A percentile compares a stretch with the other conserved stretches of the same genome.
Evolutionary conservation across 2,113 vertebrate genomes (phyloP).

Genomic region (Megaceryle torquata): DNA sequence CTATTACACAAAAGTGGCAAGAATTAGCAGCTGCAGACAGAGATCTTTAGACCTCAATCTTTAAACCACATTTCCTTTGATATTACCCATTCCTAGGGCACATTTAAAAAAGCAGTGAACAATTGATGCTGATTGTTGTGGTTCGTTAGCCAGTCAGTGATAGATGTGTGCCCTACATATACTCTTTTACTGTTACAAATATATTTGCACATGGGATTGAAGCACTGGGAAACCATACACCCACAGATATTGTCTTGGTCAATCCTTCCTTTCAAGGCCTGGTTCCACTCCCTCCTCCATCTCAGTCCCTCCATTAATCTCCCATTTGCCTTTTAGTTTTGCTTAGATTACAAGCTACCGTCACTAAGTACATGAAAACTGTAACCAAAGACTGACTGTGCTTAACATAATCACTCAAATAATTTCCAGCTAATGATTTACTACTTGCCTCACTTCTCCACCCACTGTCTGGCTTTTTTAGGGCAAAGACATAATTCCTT

Average conservation of each 20-base stretch:
- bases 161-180: background rate
- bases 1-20: background rate
- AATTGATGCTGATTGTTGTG: background rate
- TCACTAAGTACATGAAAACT: background rate
- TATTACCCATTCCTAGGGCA: background rate
- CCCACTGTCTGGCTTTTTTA: conserved; percentile 21
- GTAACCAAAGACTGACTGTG: background rate
- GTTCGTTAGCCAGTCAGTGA: background rate
- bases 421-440: conserved; percentile 26
- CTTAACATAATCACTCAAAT: background rate
- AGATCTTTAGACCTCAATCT: background rate
- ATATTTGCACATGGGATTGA: background rate
- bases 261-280: background rate
- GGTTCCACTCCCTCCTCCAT: background rate
- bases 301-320: background rate
- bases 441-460: conserved; percentile 21
- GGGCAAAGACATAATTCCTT: conserved; percentile 6
- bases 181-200: background rate
- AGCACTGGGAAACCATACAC: background rate
- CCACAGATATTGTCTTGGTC: background rate
- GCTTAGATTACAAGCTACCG: background rate
- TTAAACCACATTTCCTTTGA: background rate
- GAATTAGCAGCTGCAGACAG: background rate
- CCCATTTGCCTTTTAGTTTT: background rate
- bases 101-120: background rate